Evolutionary conservation across 1,140 invertebrate species (phyloP), one percentile per base, ranked within the genome.

Genomic region (Hirudo medicinalis): DNA sequence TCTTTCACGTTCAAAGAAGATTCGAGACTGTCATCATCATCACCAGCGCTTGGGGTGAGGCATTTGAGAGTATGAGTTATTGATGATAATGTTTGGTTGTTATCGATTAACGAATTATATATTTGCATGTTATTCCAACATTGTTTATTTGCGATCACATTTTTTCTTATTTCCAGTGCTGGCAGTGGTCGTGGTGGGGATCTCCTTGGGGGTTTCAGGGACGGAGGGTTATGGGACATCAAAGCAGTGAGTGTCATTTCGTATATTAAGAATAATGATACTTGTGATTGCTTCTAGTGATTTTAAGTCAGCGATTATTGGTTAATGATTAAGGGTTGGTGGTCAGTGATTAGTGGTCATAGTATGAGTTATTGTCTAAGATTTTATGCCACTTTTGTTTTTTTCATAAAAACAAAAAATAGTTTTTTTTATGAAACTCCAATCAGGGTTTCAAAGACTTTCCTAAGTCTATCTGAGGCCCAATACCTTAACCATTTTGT

Each of bases 1-100:
- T 75, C 11, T 75, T 74, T 54, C 73, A 74, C 29, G 70, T 71
- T 25, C 54, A 54, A 15, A 25, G 70, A 13, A 74, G 29, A 53
- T 68, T 32, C 25, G 70, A 74, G 49, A 74, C 73, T 25, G 73
- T 53, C 40, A 15, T 32, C 13, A 40, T 74, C 40, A 43, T 74
- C 17, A 6, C 67, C 49, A 63, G 29, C n/a, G 70, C 57, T 54
- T 74, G 73, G 73, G 49, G 73, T 71, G 40, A 32, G 72, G 2
- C 11, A 13, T 63, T 25, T 13, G 57, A 25, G 9, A 19, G 2
- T 63, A 13, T 11, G 29, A 25, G 22, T 0, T 25, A 6, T 13
- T 63, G 29, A 0, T 32, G 13, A 63, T 63, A 13, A 63, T 25
- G 32, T 36, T 36, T 36, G 32, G 32, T 36, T 36, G 32, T 6